Evolutionary conservation across 2,888 invertebrate genomes (phyloP).

Genomic region (Halictus quadricinctus): DNA sequence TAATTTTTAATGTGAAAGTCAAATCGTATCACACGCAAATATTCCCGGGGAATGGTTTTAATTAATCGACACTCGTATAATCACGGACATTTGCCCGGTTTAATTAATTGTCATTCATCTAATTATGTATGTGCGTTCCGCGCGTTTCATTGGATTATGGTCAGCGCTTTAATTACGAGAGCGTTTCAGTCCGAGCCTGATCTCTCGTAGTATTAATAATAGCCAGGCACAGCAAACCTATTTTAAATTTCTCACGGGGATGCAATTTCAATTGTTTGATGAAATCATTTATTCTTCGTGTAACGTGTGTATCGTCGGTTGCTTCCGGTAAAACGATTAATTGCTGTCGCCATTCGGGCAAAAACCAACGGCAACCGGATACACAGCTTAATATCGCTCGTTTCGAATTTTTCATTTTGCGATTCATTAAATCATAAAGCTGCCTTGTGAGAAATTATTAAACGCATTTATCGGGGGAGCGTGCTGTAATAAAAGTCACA

Average conservation of each 20-base stretch:
- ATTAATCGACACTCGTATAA: constrained; percentile 56
- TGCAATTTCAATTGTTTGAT: constrained; percentile 32
- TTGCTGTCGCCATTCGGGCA: not conserved
- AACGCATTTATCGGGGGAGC: not conserved
- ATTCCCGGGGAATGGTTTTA: constrained; percentile 43
- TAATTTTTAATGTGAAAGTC: constrained; percentile 46
- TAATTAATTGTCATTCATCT: constrained; percentile 58
- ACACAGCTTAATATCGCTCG: not conserved
- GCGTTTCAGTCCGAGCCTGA: constrained; percentile 27
- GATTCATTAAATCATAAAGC: not conserved
- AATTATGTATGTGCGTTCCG: constrained; percentile 47
- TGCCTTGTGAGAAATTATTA: not conserved
- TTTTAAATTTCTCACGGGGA: constrained; percentile 40
- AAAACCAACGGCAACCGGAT: not conserved
- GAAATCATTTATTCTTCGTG: constrained; percentile 10
- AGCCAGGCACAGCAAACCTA: not conserved
- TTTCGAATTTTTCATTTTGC: not conserved
- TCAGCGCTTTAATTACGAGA: constrained; percentile 48
- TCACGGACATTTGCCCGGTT: constrained; percentile 40
- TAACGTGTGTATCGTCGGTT: not conserved
- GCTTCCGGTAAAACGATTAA: not conserved
- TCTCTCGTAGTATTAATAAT: constrained; percentile 40
- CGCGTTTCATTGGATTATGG: constrained; percentile 48
- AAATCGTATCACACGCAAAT: constrained; percentile 35
- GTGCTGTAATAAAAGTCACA: not conserved